A percentile compares a stretch with the other conserved stretches of the same genome.
Conservation (phyloP, 2,797 vertebrate species). For the Schizopygopsis pylzovi region DNA sequence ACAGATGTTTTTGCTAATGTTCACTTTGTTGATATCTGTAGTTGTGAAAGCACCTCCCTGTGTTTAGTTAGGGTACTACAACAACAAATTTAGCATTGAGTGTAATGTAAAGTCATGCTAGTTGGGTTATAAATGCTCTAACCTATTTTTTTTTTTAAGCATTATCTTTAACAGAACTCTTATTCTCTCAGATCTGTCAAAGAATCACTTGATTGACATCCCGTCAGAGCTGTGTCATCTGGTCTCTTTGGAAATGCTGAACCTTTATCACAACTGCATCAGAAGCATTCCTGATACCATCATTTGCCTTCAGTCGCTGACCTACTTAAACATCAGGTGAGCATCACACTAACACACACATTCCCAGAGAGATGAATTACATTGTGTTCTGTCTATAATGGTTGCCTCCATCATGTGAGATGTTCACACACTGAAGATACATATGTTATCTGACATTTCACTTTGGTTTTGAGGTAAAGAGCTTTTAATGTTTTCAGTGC, state of each 20-base stretch:
- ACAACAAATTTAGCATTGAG: not conserved
- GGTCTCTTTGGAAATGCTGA: slow-evolving; percentile 91
- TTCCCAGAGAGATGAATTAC: not conserved
- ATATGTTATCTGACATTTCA: too few relatives aligned
- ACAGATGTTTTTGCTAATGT: not conserved
- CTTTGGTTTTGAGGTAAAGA: too few relatives aligned
- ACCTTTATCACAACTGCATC: slow-evolving; percentile 96
- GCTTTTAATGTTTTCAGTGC: too few relatives aligned
- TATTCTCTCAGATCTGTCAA: slow-evolving; percentile 86
- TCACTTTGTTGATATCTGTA: not conserved
- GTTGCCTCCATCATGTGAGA: too few relatives aligned
- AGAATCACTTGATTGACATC: slow-evolving; percentile 89
- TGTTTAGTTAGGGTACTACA: slow-evolving; percentile 52
- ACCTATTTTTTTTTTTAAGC: not conserved
- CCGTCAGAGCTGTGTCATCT: slow-evolving; percentile 89
- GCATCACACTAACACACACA: not conserved
- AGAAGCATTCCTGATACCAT: slow-evolving; percentile 89
- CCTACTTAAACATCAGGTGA: slow-evolving; percentile 92
- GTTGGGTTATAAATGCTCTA: not conserved
- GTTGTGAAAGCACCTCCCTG: slow-evolving; percentile 50
- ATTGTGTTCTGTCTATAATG: not conserved
- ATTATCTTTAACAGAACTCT: not conserved
- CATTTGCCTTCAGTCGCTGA: slow-evolving; percentile 88
- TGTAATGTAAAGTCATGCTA: not conserved
- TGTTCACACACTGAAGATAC: too few relatives aligned